These are phyloP conservation scores for Taphrorychus bicolor DNA, from an alignment of 2,888 invertebrate species.

Conservation along the genomic window DNA sequence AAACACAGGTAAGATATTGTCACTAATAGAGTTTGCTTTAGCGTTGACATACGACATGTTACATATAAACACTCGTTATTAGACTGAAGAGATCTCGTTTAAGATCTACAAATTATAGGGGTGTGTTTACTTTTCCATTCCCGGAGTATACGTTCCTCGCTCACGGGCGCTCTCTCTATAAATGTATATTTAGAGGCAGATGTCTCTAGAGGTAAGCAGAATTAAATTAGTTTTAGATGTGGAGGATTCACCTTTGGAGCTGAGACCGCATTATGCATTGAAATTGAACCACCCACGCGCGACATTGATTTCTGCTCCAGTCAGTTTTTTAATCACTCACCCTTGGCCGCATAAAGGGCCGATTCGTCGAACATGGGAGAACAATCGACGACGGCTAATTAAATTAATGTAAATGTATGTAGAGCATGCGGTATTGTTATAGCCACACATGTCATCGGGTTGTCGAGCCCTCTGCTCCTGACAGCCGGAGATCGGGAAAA, in stretches of 20 bases:
- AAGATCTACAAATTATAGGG: conserved; percentile 35
- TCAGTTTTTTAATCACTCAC: conserved; percentile 19
- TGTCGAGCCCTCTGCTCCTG: conserved; percentile 45
- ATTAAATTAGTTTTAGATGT: conserved; percentile 32
- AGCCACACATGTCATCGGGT: conserved; percentile 50
- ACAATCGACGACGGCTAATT: conserved; percentile 47
- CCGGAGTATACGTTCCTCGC: conserved; percentile 15
- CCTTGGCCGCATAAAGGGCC: not conserved
- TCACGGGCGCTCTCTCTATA: conserved; percentile 11
- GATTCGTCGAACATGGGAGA: conserved; percentile 15
- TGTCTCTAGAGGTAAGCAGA: conserved; percentile 26
- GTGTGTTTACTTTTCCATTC: conserved; percentile 36
- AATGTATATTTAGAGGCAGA: conserved; percentile 28
- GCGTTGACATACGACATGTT: conserved; percentile 57
- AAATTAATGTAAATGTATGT: conserved; percentile 58
- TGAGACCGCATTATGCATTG: not conserved
- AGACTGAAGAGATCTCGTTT: conserved; percentile 31
- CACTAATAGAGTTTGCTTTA: conserved; percentile 59
- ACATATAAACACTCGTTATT: conserved; percentile 30
- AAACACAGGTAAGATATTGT: conserved; percentile 57
- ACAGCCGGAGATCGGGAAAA: conserved; percentile 51
- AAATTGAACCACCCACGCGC: not conserved
- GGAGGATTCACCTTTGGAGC: not conserved
- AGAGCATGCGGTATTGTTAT: conserved; percentile 55
- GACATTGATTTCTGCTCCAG: conserved; percentile 9